These are phyloP conservation scores for Scotopteryx bipunctaria DNA, from an alignment of 2,888 invertebrate genomes.

Conservation along the genomic window DNA sequence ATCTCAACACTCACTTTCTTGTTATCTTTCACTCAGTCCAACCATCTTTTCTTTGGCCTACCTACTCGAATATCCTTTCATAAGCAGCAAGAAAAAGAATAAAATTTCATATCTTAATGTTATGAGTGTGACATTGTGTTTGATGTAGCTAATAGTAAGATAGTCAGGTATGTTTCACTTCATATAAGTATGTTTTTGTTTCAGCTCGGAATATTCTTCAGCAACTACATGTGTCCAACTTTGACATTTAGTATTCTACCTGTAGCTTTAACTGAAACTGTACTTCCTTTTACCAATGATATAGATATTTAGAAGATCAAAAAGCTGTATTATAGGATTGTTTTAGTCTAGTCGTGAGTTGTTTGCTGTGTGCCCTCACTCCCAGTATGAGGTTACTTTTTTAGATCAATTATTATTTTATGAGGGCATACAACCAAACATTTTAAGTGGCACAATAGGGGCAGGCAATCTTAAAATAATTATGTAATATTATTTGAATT, in stretches of 20 bases:
- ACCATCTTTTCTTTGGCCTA: too few relatives aligned
- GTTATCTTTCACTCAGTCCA: too few relatives aligned
- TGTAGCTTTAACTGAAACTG: slow-evolving; percentile 5
- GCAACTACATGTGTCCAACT: slow-evolving; percentile 91
- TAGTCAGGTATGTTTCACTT: too few relatives aligned
- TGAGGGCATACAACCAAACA: not conserved
- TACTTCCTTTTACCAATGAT: slow-evolving; percentile 16
- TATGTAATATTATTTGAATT: too few relatives aligned
- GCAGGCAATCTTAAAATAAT: slow-evolving; percentile 4
- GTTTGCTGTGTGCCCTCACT: not conserved
- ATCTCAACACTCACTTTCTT: too few relatives aligned
- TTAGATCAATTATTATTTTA: not conserved
- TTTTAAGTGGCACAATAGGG: not conserved
- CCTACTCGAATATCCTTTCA: too few relatives aligned
- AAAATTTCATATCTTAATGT: too few relatives aligned
- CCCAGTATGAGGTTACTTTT: not conserved
- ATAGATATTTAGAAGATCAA: not conserved
- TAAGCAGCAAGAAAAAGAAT: too few relatives aligned
- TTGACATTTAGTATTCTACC: slow-evolving; percentile 83
- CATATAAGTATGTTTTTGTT: slow-evolving; percentile 54
- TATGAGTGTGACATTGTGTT: too few relatives aligned
- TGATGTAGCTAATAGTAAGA: not conserved
- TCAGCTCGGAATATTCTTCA: slow-evolving; percentile 92
- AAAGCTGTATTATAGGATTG: slow-evolving; percentile 2
- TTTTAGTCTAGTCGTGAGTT: slow-evolving; percentile 3